Evolutionary conservation across 2,113 vertebrate genomes (phyloP).

Genomic region (Oenanthe melanoleuca): DNA sequence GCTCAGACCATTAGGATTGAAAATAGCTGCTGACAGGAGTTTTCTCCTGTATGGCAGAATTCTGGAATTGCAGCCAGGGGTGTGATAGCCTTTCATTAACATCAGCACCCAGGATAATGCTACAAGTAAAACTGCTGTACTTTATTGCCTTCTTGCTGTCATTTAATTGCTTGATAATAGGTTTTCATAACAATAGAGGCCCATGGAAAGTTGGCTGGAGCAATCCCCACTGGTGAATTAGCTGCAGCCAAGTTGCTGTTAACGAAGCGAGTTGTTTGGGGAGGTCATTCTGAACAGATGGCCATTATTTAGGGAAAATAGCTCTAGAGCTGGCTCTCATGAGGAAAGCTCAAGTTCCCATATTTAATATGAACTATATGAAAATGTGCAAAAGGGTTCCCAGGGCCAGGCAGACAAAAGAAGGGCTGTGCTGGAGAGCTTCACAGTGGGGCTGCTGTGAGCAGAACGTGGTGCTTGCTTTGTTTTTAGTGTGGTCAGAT

Average conservation of each 20-base stretch:
- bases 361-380: constrained; percentile 31
- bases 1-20: constrained; percentile 1
- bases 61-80: constrained; percentile 47
- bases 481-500: background rate
- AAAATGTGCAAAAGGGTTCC: constrained; percentile 23
- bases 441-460: background rate
- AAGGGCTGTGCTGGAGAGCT: background rate
- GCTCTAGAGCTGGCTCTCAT: background rate
- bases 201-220: constrained; percentile 56
- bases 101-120: constrained; percentile 66
- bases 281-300: constrained; percentile 65
- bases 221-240: constrained; percentile 41
- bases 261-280: constrained; percentile 35
- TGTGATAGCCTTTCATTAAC: constrained; percentile 64
- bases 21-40: constrained; percentile 38
- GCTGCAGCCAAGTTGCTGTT: constrained; percentile 27
- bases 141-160: constrained; percentile 64
- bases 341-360: constrained; percentile 14
- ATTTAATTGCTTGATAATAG: constrained; percentile 70
- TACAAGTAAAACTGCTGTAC: constrained; percentile 51
- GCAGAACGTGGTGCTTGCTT: fast-evolving
- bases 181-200: constrained; percentile 57
- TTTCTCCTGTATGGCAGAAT: constrained; percentile 29
- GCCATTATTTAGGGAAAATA: constrained; percentile 63
- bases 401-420: constrained; percentile 2